Base-by-base conservation (phyloP, 2,888 invertebrate species). In the Macropis europaea region DNA sequence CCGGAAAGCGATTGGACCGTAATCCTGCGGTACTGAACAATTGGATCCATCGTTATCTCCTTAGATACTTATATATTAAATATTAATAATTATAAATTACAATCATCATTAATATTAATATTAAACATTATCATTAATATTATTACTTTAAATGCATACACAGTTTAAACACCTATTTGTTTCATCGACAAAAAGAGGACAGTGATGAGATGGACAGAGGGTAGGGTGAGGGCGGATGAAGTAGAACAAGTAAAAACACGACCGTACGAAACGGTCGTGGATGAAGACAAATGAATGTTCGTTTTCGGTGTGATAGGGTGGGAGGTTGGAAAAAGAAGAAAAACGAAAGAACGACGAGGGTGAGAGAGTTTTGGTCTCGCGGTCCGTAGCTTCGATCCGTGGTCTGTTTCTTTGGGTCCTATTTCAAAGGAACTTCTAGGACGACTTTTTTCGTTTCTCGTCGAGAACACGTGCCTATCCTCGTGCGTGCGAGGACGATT, bases 61-160 rank as follows among this genome's bases (percentile, higher is more conserved):
- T 82, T 82, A 79, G 68, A 75, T 84, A 82, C 84, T 84, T 84
- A 85, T 83, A 84, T 84, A 84, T 84, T 86, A 85, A 86, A 84
- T 86, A 86, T 85, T 86, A 85, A 83, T 86, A 84, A 82, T 86
- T 84, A 86, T 86, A 85, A 86, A 84, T 86, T 86, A 85, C 85
- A 84, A 86, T 86, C 80, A 83, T 85, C 78, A 76, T 84, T 85
- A 85, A 82, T 86, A 83, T 84, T 86, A 86, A 84, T 86, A 84
- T 82, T 86, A 86, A 75, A 73, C 74, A 70, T 82, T 81, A 81
- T 81, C 70, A 72, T 77, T 81, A 81, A 79, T 81, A 81, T 79
- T 81, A 81, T 81, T 81, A 78, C 74, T 82, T 84, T 86, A 86
- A 86, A 86, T 86, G 86, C 86, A 84, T 86, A 86, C 84, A 86